Conservation (phyloP, 2,888 invertebrate species). For the Agelastica alni region DNA sequence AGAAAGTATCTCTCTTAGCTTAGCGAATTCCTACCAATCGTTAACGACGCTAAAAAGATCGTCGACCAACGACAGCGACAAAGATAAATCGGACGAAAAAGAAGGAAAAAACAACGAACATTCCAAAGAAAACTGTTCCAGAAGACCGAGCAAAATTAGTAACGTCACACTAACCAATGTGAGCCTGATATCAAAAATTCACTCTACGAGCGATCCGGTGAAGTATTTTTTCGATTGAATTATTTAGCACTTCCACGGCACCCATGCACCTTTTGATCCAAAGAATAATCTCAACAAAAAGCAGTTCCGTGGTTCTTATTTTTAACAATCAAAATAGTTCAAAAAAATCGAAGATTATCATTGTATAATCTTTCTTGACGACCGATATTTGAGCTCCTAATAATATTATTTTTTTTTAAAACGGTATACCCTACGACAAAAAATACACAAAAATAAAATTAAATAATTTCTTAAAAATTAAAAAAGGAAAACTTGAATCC, state of each 20-base stretch:
- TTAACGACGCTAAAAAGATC: conserved; percentile 29
- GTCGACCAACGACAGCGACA: conserved; percentile 45
- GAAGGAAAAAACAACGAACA: conserved; percentile 27
- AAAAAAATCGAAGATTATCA: too few relatives aligned
- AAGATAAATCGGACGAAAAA: conserved; percentile 50
- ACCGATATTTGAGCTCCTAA: too few relatives aligned
- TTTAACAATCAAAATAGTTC: too few relatives aligned
- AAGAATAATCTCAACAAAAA: too few relatives aligned
- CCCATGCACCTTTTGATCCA: neutral
- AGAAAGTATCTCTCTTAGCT: conserved; percentile 43
- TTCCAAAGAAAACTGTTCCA: conserved; percentile 19
- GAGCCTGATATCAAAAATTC: conserved; percentile 53
- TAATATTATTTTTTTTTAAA: too few relatives aligned
- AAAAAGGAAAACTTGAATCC: too few relatives aligned
- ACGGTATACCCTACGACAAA: too few relatives aligned
- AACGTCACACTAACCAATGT: conserved; percentile 68
- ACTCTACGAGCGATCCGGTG: conserved; percentile 57
- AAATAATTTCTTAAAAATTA: too few relatives aligned
- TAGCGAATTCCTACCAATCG: conserved; percentile 46
- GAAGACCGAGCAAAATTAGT: conserved; percentile 60
- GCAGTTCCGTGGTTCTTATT: too few relatives aligned
- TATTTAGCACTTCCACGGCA: neutral
- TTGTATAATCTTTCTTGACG: too few relatives aligned
- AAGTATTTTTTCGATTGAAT: conserved; percentile 34
- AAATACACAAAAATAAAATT: too few relatives aligned